A percentile compares a stretch with the other conserved stretches of the same genome.
phyloP scores from a whole-genome alignment of 1,140 invertebrate genomes.

The Popillia japonica region DNA sequence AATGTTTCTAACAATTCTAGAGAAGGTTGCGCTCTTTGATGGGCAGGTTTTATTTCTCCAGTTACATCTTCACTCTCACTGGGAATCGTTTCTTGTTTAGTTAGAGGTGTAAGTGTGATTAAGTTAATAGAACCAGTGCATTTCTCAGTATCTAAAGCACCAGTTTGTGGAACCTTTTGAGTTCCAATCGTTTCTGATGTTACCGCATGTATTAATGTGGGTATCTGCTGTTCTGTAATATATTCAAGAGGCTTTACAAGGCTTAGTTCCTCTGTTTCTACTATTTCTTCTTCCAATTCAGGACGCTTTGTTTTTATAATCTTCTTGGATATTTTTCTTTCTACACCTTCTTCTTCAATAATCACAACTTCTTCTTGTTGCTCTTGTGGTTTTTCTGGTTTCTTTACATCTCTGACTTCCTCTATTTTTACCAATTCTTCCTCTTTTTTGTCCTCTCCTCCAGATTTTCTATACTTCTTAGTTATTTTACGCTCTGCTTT shows the following conservation, averaged over 20 bases:
- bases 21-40: slow-evolving; percentile 62
- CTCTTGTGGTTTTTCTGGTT: slow-evolving; percentile 50
- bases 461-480: slow-evolving; percentile 46
- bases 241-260: slow-evolving; percentile 48
- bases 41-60: slow-evolving; percentile 57
- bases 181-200: slow-evolving; percentile 59
- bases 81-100: slow-evolving; percentile 62
- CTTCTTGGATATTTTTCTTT: slow-evolving; percentile 54
- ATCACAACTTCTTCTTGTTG: slow-evolving; percentile 56
- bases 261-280: slow-evolving; percentile 58
- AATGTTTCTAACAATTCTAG: slow-evolving; percentile 68
- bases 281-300: slow-evolving; percentile 56
- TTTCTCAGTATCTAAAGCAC: slow-evolving; percentile 53
- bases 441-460: too few relatives aligned
- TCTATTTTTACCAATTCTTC: slow-evolving; percentile 42
- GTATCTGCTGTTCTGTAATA: slow-evolving; percentile 48
- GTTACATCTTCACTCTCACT: slow-evolving; percentile 67
- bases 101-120: slow-evolving; percentile 65
- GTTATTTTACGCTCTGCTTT: slow-evolving; percentile 50
- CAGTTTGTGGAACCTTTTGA: slow-evolving; percentile 11
- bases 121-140: slow-evolving; percentile 65
- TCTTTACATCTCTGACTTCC: slow-evolving; percentile 53
- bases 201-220: slow-evolving; percentile 59
- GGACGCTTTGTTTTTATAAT: slow-evolving; percentile 53
- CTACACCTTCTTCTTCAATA: slow-evolving; percentile 59